Evolutionary conservation across 2,888 invertebrate genomes (phyloP), one percentile per base, ranked within the genome.

Genomic region (Nasonia oneida): DNA sequence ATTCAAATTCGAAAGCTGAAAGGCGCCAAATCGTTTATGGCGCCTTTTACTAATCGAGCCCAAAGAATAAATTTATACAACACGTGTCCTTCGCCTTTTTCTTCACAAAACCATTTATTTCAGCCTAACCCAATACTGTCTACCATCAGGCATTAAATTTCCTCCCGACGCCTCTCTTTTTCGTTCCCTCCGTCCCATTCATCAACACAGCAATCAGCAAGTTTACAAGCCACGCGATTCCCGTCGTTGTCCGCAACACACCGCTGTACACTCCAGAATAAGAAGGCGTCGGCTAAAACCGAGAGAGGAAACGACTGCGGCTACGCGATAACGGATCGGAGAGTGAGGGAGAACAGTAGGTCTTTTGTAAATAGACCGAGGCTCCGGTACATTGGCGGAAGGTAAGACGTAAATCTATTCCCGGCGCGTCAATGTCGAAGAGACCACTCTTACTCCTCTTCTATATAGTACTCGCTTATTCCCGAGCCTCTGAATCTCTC

Each of bases 401-500:
- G 64, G 42, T 15, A 18, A 3, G 47, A 23, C 47, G 74, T 47
- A 74, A 74, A 74, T 74, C 47, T 74, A 74, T 74, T 74, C 23
- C 74, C 8, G 23, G 74, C 74, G n/a, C 74, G 47, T 74, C 74
- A 74, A 74, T 74, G 74, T 74, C 74, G n/a, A n/a, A 5, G 37
- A 42, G 14, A 6, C 6, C 18, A 18, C 73, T 42, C 47, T 74
- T 74, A 14, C 33, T 12, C 2, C 47, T 47, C 42, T 42, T 8
- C 8, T 10, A 2, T 57, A 15, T 57, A 18, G 53, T 53, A 57
- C 64, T 64, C 64, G n/a, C 8, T 23, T n/a, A n/a, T 6, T 15
- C 15, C 15, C 15, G 18, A 39, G 6, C 14, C 8, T 70, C 8
- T 39, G 12, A 47, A 47, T 10, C 12, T 47, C 47, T 12, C 12